Conservation (phyloP, 2,888 invertebrate species). For the Hermodice carunculata region DNA sequence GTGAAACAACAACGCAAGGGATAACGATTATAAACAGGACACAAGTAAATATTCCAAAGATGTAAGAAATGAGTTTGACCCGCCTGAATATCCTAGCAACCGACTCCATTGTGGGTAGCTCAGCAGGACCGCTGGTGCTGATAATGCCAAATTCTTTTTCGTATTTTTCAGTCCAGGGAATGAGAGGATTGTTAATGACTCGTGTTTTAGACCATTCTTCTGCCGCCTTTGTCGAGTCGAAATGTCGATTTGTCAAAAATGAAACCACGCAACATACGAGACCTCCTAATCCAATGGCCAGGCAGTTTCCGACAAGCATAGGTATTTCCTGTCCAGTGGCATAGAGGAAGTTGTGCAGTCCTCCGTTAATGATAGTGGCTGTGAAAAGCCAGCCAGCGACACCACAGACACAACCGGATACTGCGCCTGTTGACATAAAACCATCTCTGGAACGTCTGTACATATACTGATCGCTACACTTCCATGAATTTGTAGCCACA, state of each 20-base stretch:
- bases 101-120: too few relatives aligned
- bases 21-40: too few relatives aligned
- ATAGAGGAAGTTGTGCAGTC: conserved; percentile 52
- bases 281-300: conserved; percentile 61
- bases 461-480: too few relatives aligned
- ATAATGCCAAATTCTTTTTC: too few relatives aligned
- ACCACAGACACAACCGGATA: conserved; percentile 61
- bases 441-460: too few relatives aligned
- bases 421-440: too few relatives aligned
- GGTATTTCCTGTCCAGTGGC: conserved; percentile 63
- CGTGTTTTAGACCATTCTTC: conserved; percentile 69
- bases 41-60: too few relatives aligned
- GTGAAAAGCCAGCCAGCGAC: conserved; percentile 63
- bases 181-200: conserved; percentile 70
- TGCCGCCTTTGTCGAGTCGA: conserved; percentile 26
- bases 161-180: conserved; percentile 70
- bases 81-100: too few relatives aligned
- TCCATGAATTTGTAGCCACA: too few relatives aligned
- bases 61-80: too few relatives aligned
- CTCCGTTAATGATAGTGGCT: conserved; percentile 59
- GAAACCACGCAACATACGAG: conserved; percentile 58
- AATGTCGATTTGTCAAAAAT: conserved; percentile 32
- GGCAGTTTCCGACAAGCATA: conserved; percentile 68
- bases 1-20: too few relatives aligned
- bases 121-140: too few relatives aligned